These are phyloP conservation scores for Conger conger DNA, from an alignment of 2,113 vertebrate species.

Conservation along the genomic window DNA sequence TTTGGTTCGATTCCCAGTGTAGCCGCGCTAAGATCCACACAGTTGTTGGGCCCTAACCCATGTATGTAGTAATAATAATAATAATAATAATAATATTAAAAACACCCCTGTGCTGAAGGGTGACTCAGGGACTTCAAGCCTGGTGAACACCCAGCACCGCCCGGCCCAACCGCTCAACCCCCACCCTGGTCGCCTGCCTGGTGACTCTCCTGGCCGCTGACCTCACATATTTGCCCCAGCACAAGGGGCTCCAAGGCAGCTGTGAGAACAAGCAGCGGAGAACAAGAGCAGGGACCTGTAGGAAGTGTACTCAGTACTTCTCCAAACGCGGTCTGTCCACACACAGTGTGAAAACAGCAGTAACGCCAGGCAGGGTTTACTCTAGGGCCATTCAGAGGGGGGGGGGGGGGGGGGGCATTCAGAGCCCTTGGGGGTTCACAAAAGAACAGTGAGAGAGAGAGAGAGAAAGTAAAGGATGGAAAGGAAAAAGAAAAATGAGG, in stretches of 20 bases:
- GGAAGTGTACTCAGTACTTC: conserved; percentile 36
- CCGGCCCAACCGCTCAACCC: too few species aligned
- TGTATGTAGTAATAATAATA: too few species aligned
- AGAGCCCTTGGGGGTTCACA: background rate
- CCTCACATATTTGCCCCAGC: conserved; percentile 34
- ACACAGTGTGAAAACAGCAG: conserved; percentile 34
- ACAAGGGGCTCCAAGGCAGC: conserved; percentile 33
- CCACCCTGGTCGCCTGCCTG: conserved; percentile 16
- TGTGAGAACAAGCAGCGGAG: conserved; percentile 31
- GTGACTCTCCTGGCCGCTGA: conserved; percentile 40
- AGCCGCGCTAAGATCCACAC: too few species aligned
- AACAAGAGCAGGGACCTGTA: conserved; percentile 27
- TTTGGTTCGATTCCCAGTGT: too few species aligned
- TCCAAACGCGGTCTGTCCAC: conserved; percentile 26
- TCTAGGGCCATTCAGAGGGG: background rate
- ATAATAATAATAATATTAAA: too few species aligned
- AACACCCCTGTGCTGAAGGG: background rate
- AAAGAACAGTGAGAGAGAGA: background rate
- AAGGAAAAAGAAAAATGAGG: background rate
- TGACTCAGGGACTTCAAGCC: conserved; percentile 3
- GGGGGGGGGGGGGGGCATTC: background rate
- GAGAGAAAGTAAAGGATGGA: background rate
- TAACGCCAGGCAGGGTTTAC: conserved; percentile 8
- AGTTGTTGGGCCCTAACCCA: too few species aligned
- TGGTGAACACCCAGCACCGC: background rate